Base-by-base conservation (phyloP, 2,888 invertebrate genomes). In the Corythucha ciliata region DNA sequence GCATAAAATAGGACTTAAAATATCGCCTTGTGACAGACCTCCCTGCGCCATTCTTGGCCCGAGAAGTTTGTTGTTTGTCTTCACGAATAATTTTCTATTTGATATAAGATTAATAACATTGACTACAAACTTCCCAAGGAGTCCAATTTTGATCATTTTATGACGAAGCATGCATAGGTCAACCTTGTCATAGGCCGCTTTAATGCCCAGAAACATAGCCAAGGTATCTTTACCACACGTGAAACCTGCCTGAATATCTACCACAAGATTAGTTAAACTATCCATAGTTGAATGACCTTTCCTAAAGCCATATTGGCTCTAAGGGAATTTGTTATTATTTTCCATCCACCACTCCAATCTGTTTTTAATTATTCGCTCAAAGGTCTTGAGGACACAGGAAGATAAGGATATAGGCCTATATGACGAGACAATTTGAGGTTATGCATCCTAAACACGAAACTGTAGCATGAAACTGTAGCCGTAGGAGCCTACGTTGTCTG, bases 361-460 rank as follows among this genome's bases (percentile, higher is more conserved):
- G 3, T 33, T 37, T 42, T 54, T 58, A 2, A 60, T 42, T 26
- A 60, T 52, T 22, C 53, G 47, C 33, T 57, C 57, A 21, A 56
- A 36, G 7, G 49, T 51, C 46, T 59, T 59, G 0, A 41, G 18
- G 7, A 57, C 10, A 21, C 60, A 58, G 14, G 57, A 52, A 0
- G 56, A 51, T 12, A 60, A 20, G 0, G 53, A 56, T n/a, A 58
- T 60, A 14, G 58, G 58, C 12, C 57, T 20, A 14, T 55, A 58
- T 5, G 56, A 56, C 1, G 52, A 37, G 2, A 45, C 26, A n/a
- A 34, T 20, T 14, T 42, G 18, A 8, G 34, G 32, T 48, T n/a
- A 21, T 53, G 40, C 8, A 14, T 29, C 4, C n/a, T n/a, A n/a
- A n/a, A n/a, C n/a, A n/a, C n/a, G n/a, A n/a, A n/a, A n/a, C n/a